phyloP scores from a whole-genome alignment of 2,797 vertebrate species.

The Sebastes reedi region DNA sequence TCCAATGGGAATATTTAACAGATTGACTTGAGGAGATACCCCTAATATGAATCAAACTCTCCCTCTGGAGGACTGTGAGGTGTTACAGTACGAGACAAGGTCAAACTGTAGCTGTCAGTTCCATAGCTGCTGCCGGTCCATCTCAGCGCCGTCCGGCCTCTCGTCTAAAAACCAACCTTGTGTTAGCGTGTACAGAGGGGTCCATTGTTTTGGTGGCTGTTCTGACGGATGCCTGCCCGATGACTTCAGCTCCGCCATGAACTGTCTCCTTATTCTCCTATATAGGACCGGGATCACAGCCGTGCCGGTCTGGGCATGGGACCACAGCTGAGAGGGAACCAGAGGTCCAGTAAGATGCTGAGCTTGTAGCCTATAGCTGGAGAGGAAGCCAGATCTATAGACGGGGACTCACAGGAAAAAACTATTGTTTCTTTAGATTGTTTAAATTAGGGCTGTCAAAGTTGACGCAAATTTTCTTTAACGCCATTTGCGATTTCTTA shows the following conservation, averaged over 20 bases:
- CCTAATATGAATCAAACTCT: not conserved
- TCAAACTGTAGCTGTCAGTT: conserved; percentile 57
- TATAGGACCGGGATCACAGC: conserved; percentile 68
- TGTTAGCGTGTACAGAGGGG: conserved; percentile 67
- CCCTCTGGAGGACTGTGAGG: not conserved
- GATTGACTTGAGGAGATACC: not conserved
- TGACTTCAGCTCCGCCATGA: conserved; percentile 82
- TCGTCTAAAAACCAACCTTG: conserved; percentile 75
- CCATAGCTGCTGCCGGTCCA: conserved; percentile 32
- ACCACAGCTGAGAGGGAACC: conserved; percentile 64
- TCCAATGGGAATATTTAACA: not conserved
- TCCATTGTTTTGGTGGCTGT: conserved; percentile 67
- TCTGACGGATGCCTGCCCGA: conserved; percentile 75
- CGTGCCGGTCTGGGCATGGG: conserved; percentile 77
- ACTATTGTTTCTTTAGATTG: fast-evolving
- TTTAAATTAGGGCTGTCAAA: not conserved
- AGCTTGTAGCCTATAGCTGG: conserved; percentile 12
- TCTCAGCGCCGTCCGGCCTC: conserved; percentile 31
- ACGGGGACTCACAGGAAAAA: not conserved
- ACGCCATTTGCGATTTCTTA: too few species aligned
- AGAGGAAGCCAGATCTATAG: not conserved
- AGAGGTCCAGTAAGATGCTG: conserved; percentile 1
- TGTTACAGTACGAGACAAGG: conserved; percentile 40
- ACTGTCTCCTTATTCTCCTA: conserved; percentile 80
- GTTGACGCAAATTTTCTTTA: not conserved